Evolutionary conservation across 2,888 invertebrate species (phyloP).

Genomic region (Synanthedon myopaeformis): DNA sequence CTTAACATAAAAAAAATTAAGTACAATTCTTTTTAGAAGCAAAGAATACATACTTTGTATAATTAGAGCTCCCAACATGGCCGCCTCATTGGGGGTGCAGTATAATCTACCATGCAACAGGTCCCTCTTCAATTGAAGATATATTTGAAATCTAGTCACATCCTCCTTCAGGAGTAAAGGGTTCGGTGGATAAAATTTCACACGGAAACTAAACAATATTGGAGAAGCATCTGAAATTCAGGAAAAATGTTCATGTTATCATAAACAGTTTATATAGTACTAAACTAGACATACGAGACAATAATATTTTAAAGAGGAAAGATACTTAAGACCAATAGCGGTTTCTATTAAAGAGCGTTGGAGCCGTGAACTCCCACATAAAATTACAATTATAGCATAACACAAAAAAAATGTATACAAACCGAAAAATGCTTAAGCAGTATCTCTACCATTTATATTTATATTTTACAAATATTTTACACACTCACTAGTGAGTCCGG

Average conservation of each 20-base stretch:
- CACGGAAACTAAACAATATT: constrained; percentile 93
- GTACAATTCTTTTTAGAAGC: not conserved
- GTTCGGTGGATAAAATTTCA: constrained; percentile 98
- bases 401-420: no score
- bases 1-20: no score
- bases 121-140: constrained; percentile 93
- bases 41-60: constrained; percentile 80
- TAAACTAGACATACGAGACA: no score
- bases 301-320: no score
- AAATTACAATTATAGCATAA: no score
- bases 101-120: constrained; percentile 94
- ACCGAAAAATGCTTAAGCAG: no score
- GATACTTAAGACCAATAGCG: no score
- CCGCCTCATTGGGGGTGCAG: constrained; percentile 90
- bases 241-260: constrained; percentile 7
- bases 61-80: constrained; percentile 90
- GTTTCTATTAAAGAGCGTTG: not conserved
- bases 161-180: constrained; percentile 93
- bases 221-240: constrained; percentile 84
- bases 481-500: no score
- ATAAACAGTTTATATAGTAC: not conserved
- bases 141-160: constrained; percentile 94
- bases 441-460: no score
- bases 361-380: no score
- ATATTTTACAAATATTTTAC: no score